Evolutionary conservation across 2,113 vertebrate species (phyloP).

Genomic region (Acinonyx jubatus): DNA sequence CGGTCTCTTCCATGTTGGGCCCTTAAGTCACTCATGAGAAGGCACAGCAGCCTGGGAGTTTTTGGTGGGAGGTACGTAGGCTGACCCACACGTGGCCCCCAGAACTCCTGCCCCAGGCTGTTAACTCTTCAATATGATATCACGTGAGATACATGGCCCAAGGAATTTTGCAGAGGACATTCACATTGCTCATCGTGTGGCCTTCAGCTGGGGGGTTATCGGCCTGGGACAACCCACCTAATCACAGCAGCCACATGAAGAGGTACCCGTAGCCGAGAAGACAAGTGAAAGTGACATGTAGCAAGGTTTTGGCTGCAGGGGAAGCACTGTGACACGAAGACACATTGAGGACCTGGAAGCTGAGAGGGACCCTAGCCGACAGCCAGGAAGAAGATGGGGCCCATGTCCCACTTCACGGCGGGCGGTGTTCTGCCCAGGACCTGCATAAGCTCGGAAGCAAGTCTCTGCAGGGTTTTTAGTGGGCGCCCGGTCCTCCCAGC

Average conservation of each 20-base stretch:
- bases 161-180: neutral
- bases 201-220: neutral
- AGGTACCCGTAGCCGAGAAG: too few species aligned
- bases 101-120: neutral
- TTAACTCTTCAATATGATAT: neutral
- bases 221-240: too few species aligned
- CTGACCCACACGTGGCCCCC: too few species aligned
- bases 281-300: too few species aligned
- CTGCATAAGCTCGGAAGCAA: fast-evolving
- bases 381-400: neutral
- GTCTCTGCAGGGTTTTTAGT: neutral
- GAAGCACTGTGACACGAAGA: neutral
- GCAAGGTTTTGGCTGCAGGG: too few species aligned
- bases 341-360: neutral
- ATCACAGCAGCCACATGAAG: too few species aligned
- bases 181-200: neutral
- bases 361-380: neutral
- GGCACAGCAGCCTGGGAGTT: neutral
- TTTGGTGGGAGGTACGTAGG: neutral
- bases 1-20: fast-evolving
- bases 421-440: too few species aligned
- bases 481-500: too few species aligned
- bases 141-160: too few species aligned
- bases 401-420: too few species aligned
- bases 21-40: neutral